These are phyloP conservation scores for Dendrocincla fuliginosa DNA, from an alignment of 2,797 vertebrate genomes.

Conservation along the genomic window DNA sequence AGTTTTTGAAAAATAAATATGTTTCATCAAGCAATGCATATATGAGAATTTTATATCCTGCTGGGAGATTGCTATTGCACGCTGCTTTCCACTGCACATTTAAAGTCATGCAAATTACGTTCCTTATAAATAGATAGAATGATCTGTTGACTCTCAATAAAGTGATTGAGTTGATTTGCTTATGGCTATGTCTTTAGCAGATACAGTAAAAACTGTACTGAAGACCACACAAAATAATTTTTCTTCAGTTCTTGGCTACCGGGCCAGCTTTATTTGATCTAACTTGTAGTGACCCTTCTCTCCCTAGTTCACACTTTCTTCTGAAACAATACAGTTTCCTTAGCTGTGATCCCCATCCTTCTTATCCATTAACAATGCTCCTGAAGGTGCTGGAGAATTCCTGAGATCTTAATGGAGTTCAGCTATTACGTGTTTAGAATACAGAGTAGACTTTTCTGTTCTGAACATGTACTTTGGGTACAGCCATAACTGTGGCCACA, in stretches of 20 bases:
- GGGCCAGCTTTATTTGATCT: background rate
- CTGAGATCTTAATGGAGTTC: background rate
- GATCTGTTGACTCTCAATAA: background rate
- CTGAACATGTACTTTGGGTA: background rate
- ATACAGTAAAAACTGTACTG: background rate
- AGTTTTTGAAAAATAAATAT: background rate
- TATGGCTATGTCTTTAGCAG: background rate
- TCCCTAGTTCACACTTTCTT: background rate
- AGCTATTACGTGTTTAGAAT: background rate
- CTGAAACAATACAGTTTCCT: background rate
- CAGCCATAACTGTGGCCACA: background rate
- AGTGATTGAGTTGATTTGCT: background rate
- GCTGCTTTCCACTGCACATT: background rate
- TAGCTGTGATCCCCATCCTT: background rate
- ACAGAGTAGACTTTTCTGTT: background rate
- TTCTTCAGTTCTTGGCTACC: background rate
- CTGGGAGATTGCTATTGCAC: background rate
- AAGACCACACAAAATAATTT: background rate
- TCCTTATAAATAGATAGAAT: background rate
- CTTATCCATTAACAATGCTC: background rate
- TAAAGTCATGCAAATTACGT: background rate
- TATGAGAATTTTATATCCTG: background rate
- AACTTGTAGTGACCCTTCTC: background rate
- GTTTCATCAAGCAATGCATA: background rate
- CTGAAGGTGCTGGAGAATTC: background rate